Conservation (phyloP, 2,113 vertebrate genomes). For the Gallinago media region DNA sequence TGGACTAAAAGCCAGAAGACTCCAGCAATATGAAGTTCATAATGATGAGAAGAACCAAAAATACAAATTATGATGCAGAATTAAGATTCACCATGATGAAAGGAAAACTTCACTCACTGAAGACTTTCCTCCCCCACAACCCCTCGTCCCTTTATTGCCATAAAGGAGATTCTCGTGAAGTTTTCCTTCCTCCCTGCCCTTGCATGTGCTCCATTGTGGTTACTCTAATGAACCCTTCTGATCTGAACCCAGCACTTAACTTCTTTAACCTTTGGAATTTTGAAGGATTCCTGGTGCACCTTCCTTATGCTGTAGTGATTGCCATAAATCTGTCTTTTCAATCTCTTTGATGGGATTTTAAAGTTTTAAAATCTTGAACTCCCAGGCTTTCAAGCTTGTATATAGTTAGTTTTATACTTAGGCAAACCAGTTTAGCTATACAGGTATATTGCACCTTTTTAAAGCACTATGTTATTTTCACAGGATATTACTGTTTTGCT, state of each 20-base stretch:
- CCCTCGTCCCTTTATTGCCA: slow-evolving; percentile 49
- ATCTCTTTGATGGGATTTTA: slow-evolving; percentile 82
- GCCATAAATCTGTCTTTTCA: slow-evolving; percentile 78
- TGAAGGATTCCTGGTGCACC: slow-evolving; percentile 85
- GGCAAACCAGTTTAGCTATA: slow-evolving; percentile 78
- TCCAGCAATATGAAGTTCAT: slow-evolving; percentile 80
- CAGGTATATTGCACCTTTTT: slow-evolving; percentile 82
- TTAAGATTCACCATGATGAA: slow-evolving; percentile 22
- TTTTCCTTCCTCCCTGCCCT: slow-evolving; percentile 64
- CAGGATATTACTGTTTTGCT: slow-evolving; percentile 83
- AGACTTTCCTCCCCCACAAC: background rate
- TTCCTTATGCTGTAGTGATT: slow-evolving; percentile 85
- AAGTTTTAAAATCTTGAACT: slow-evolving; percentile 82
- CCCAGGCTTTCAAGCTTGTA: slow-evolving; percentile 79
- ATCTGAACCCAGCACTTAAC: slow-evolving; percentile 83
- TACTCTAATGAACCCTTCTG: slow-evolving; percentile 75
- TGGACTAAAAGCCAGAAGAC: slow-evolving; percentile 61
- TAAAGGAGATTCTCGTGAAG: slow-evolving; percentile 74
- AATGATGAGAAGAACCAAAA: slow-evolving; percentile 81
- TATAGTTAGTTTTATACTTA: slow-evolving; percentile 87
- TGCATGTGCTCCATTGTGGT: slow-evolving; percentile 78
- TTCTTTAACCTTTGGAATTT: slow-evolving; percentile 80
- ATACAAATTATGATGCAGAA: slow-evolving; percentile 58
- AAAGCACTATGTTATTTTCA: slow-evolving; percentile 83
- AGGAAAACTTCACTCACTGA: slow-evolving; percentile 63